Evolutionary conservation across 2,113 vertebrate species (phyloP), one percentile per base, ranked within the genome.

Genomic region (Syngnathus scovelli): DNA sequence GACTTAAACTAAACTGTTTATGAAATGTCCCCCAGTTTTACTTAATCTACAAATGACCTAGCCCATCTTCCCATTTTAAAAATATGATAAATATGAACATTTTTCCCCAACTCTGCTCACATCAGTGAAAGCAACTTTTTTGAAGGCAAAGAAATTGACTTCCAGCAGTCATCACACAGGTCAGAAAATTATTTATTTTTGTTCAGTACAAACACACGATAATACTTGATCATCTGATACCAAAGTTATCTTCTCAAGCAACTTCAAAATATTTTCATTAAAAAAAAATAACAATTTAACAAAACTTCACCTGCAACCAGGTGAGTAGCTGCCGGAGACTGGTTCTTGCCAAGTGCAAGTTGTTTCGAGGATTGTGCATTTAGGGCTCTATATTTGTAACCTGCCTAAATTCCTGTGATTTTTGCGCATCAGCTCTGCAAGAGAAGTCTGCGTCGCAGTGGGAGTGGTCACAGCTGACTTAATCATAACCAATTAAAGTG

Each of bases 101-200:
- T 46, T 33, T 33, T 33, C 27, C 27, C 27, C 27, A 33, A 33
- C 27, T 3, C 27, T 33, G 27, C 27, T 33, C 27, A 33, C 27
- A 33, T 33, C 27, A 33, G 27, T 33, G 27, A 33, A 33, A 33
- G 27, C 7, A 7, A 48, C 46, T 48, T 48, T 48, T 48, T 16
- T 16, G 16, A 49, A 18, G 15, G 15, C 6, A 2, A 18, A 46
- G 5, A 46, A 49, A 49, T 18, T 6, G 1, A 49, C 10, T 15
- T 56, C 12, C 27, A 13, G 44, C 37, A 21, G 8, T 21, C 37
- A 21, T 19, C 58, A 41, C 9, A 37, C 13, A 21, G 7, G 7
- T 27, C 49, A 67, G 16, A 86, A 82, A 81, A 83, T 82, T 72
- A 78, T 89, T 81, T 82, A 84, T 88, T 87, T 51, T 49, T 58